These are phyloP conservation scores for Leptinotarsa lineolata DNA, from an alignment of 1,140 invertebrate species.

Conservation along the genomic window DNA sequence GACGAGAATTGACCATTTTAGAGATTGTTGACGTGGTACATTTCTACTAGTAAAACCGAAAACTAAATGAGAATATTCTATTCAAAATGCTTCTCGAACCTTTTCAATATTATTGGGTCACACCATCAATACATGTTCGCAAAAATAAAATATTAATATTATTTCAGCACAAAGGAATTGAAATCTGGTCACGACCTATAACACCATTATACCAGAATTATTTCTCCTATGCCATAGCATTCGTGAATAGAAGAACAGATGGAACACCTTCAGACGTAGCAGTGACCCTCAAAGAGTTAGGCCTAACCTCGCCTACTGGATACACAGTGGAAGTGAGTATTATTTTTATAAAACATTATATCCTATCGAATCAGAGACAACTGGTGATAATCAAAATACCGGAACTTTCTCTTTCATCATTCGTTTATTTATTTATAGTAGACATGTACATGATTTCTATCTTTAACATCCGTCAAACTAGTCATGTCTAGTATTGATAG, in stretches of 20 bases:
- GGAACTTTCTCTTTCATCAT: background rate
- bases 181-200: constrained; percentile 90
- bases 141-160: background rate
- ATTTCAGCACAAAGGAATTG: constrained; percentile 81
- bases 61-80: too few relatives aligned
- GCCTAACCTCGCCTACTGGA: constrained; percentile 74
- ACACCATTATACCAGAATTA: constrained; percentile 77
- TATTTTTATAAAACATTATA: background rate
- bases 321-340: constrained; percentile 80
- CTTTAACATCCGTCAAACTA: too few relatives aligned
- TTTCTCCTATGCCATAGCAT: constrained; percentile 87
- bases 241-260: constrained; percentile 84
- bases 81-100: too few relatives aligned
- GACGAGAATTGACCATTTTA: too few relatives aligned
- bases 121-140: too few relatives aligned
- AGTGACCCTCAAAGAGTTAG: constrained; percentile 81
- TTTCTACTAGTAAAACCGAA: too few relatives aligned
- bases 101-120: too few relatives aligned
- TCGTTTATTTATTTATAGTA: background rate
- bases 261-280: constrained; percentile 90
- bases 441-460: too few relatives aligned
- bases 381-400: too few relatives aligned
- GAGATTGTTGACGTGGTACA: too few relatives aligned
- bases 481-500: too few relatives aligned
- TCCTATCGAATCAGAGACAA: too few relatives aligned